These are phyloP conservation scores for Chorisops tibialis DNA, from an alignment of 2,888 invertebrate genomes.

Conservation along the genomic window DNA sequence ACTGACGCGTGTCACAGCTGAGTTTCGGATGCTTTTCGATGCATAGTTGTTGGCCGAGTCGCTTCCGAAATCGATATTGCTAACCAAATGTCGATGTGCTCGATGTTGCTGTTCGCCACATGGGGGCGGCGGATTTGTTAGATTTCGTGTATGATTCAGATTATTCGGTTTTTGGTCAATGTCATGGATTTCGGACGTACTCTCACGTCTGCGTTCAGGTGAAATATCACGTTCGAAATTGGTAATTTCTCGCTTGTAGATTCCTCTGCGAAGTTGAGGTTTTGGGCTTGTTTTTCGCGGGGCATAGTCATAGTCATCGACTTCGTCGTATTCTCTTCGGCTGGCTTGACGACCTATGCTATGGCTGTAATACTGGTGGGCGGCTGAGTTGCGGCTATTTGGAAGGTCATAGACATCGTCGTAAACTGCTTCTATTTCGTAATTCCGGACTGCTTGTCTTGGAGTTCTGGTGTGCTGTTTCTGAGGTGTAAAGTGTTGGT, in stretches of 20 bases:
- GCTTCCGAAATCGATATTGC: constrained; percentile 40
- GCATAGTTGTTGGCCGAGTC: constrained; percentile 1
- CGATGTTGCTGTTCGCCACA: background rate
- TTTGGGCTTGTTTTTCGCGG: no score
- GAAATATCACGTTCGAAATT: no score
- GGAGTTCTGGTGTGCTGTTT: no score
- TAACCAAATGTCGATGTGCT: constrained; percentile 45
- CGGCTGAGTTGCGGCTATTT: background rate
- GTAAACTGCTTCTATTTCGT: background rate
- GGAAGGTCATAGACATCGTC: background rate
- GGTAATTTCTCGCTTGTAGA: no score
- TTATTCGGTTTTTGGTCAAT: constrained; percentile 19
- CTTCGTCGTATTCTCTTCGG: background rate
- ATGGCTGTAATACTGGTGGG: background rate
- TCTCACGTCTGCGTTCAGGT: no score
- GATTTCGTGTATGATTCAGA: background rate
- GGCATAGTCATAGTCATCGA: constrained; percentile 3
- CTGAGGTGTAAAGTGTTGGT: no score
- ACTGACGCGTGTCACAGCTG: constrained; percentile 45
- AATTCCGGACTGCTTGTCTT: background rate
- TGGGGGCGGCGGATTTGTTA: background rate
- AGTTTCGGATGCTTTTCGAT: constrained; percentile 37
- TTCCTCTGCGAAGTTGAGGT: no score
- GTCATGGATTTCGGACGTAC: background rate
- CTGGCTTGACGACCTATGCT: background rate